Base-by-base conservation (phyloP, 2,113 vertebrate species). In the Rostratula benghalensis region DNA sequence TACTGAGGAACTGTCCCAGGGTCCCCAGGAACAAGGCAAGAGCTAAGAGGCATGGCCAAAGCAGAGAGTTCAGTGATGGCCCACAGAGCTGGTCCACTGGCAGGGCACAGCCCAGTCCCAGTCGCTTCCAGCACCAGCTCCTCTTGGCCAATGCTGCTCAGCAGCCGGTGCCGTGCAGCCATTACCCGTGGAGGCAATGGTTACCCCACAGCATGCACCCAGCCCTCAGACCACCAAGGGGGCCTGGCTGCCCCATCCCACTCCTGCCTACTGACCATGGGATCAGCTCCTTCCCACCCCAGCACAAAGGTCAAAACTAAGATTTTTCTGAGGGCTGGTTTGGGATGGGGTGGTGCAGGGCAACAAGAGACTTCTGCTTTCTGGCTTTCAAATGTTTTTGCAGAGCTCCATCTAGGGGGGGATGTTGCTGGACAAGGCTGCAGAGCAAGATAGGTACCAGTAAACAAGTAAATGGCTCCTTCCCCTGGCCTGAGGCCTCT, bases 371-470 rank as follows among this genome's bases (percentile, higher is more conserved):
- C 37, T n/a, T n/a, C 50, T 4, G 31, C 73, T 84, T 41, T 71
- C 82, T 21, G 16, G 35, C 41, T 67, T 74, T 35, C 83, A 97
- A 94, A 94, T 35, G 94, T 35, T 96, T 96, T 96, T 96, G 94
- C 81, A 96, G 90, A 94, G 96, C 96, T 95, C 96, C 96, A 95
- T 80, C 96, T 96, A 96, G 94, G 95, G 96, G 87, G 96, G 69
- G n/a, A 96, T 61, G 77, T 2, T 71, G 86, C 73, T 78, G 92
- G 94, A 64, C 69, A 30, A 84, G 92, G 65, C 73, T 76, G 83
- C 73, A 56, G 70, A 87, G 41, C 48, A 33, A 63, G 63, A 16
- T 2, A 35, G 33, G 54, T 63, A 30, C 64, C 53, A 13, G 61
- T 73, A 59, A 89, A 93, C 84, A 82, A 53, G 65, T 56, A 56